These are phyloP conservation scores for Origma solitaria DNA, from an alignment of 2,113 vertebrate species.

Conservation along the genomic window DNA sequence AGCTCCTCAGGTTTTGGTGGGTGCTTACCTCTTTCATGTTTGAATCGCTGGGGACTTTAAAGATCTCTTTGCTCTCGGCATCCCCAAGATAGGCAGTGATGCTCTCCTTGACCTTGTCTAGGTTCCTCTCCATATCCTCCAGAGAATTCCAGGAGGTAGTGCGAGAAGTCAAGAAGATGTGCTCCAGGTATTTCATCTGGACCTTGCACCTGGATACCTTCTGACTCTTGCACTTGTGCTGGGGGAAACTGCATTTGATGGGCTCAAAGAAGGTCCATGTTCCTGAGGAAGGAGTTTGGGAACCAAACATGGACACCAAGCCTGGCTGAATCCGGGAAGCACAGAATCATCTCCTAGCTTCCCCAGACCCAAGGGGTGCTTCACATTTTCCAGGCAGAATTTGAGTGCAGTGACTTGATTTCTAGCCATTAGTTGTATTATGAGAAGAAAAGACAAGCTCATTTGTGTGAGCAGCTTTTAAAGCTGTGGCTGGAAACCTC, in stretches of 20 bases:
- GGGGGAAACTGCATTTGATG: background rate
- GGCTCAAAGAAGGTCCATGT: background rate
- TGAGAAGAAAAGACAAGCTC: background rate
- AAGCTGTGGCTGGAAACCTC: background rate
- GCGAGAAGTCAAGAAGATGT: too few relatives aligned
- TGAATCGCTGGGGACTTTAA: fast-evolving
- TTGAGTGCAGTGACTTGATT: background rate
- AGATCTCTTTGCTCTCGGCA: background rate
- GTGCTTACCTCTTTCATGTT: background rate
- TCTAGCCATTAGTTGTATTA: too few relatives aligned
- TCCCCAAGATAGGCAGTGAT: background rate
- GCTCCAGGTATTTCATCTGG: background rate
- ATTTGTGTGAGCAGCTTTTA: background rate
- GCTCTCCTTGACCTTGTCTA: background rate
- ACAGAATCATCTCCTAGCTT: background rate
- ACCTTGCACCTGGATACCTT: background rate
- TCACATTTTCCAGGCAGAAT: background rate
- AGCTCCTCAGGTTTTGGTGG: too few relatives aligned
- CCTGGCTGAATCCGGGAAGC: background rate
- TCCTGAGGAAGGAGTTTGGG: background rate
- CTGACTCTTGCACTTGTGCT: background rate
- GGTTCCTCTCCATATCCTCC: background rate
- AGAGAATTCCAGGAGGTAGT: background rate
- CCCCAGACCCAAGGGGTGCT: background rate
- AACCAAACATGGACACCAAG: background rate